Percentiles rank a stretch among this genome's conserved stretches.
These are phyloP conservation scores for Pachliopta kotzebuea DNA, from an alignment of 2,888 invertebrate species.

Conservation along the genomic window DNA sequence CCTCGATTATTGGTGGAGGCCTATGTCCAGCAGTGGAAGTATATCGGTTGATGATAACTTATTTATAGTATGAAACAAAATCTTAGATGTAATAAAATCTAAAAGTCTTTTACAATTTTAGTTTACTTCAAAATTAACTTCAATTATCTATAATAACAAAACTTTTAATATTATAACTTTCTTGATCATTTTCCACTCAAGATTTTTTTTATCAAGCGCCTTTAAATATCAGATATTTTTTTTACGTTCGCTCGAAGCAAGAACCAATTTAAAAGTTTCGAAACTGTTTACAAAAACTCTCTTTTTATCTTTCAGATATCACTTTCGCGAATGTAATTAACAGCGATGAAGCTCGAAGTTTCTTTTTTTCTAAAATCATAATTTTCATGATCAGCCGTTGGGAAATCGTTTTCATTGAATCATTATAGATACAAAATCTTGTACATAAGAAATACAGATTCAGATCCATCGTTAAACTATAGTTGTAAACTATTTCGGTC, in stretches of 20 bases:
- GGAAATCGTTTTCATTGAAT: background rate
- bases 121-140: too few species aligned
- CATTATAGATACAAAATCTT: background rate
- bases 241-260: constrained; percentile 1
- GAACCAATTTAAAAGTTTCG: constrained; percentile 28
- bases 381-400: background rate
- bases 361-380: background rate
- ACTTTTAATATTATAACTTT: constrained; percentile 1
- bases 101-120: too few species aligned
- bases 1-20: too few species aligned
- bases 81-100: too few species aligned
- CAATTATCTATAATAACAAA: background rate
- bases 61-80: too few species aligned
- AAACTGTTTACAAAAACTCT: constrained; percentile 25
- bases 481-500: too few species aligned
- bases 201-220: constrained; percentile 3
- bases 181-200: constrained; percentile 4
- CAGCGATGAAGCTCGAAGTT: constrained; percentile 12
- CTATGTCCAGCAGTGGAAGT: too few species aligned
- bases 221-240: constrained; percentile 16
- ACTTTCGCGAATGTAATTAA: constrained; percentile 25
- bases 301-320: constrained; percentile 24
- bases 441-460: too few species aligned
- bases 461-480: too few species aligned
- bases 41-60: too few species aligned